Conservation (phyloP, 2,113 vertebrate genomes). For the Anolis sagrei region DNA sequence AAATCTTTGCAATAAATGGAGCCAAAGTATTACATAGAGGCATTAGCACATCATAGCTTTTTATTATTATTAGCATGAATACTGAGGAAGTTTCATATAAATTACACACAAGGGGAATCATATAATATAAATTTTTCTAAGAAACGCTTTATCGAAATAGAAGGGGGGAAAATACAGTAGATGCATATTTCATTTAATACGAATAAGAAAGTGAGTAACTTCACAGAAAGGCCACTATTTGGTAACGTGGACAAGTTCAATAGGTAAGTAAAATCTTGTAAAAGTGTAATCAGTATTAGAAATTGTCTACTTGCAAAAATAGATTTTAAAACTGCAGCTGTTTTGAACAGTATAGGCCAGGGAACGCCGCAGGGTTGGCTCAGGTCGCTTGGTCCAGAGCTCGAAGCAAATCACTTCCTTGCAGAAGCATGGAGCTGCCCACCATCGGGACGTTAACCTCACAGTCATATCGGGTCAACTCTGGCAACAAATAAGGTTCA, state of each 20-base stretch:
- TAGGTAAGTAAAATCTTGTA: conserved; percentile 76
- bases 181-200: conserved; percentile 73
- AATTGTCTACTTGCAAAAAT: conserved; percentile 79
- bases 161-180: conserved; percentile 74
- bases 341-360: conserved; percentile 56
- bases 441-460: conserved; percentile 94
- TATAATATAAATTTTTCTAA: conserved; percentile 78
- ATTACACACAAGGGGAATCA: conserved; percentile 73
- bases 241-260: conserved; percentile 73
- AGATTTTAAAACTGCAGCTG: conserved; percentile 75
- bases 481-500: conserved; percentile 87
- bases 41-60: conserved; percentile 61
- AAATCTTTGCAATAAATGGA: conserved; percentile 64
- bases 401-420: conserved; percentile 92
- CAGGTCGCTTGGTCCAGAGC: conserved; percentile 95
- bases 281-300: conserved; percentile 80
- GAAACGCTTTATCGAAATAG: conserved; percentile 75
- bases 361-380: conserved; percentile 23
- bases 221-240: conserved; percentile 78
- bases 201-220: conserved; percentile 77
- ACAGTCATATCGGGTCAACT: conserved; percentile 97
- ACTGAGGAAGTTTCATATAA: conserved; percentile 72
- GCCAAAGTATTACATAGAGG: conserved; percentile 71
- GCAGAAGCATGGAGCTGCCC: conserved; percentile 90
- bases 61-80: conserved; percentile 56